These are phyloP conservation scores for Lacanobia oleracea DNA, from an alignment of 2,888 invertebrate genomes.

Conservation along the genomic window DNA sequence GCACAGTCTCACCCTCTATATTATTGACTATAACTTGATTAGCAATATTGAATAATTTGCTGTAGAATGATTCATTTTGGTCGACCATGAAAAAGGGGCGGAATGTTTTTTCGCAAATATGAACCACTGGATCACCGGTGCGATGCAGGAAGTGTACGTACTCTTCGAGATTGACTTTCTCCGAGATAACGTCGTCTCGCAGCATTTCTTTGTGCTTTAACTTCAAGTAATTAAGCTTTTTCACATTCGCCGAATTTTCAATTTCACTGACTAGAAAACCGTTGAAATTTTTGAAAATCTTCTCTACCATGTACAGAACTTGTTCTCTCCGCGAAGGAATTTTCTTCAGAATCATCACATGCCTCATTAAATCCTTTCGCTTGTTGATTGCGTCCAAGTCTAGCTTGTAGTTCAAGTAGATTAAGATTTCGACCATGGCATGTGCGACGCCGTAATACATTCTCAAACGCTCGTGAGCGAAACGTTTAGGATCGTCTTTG, in stretches of 20 bases:
- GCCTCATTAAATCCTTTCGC: constrained; percentile 24
- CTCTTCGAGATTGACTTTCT: constrained; percentile 36
- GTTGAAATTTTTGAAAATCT: constrained; percentile 68
- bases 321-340: constrained; percentile 23
- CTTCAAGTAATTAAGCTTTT: constrained; percentile 68
- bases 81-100: constrained; percentile 33
- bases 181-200: constrained; percentile 9
- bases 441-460: constrained; percentile 64
- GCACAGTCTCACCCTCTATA: constrained; percentile 5
- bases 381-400: constrained; percentile 63
- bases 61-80: constrained; percentile 21
- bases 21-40: constrained; percentile 17
- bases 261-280: constrained; percentile 72
- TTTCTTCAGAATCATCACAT: constrained; percentile 22
- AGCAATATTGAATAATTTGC: constrained; percentile 5
- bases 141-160: constrained; percentile 28
- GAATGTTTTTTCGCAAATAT: constrained; percentile 35
- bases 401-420: constrained; percentile 67
- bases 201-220: constrained; percentile 32
- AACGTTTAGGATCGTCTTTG: constrained; percentile 68
- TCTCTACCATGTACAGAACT: constrained; percentile 47
- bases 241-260: constrained; percentile 60
- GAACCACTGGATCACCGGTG: background rate
- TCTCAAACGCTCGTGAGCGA: constrained; percentile 70
- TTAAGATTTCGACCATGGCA: constrained; percentile 72